phyloP scores from a whole-genome alignment of 2,113 vertebrate genomes.

The Vanacampus margaritifer region DNA sequence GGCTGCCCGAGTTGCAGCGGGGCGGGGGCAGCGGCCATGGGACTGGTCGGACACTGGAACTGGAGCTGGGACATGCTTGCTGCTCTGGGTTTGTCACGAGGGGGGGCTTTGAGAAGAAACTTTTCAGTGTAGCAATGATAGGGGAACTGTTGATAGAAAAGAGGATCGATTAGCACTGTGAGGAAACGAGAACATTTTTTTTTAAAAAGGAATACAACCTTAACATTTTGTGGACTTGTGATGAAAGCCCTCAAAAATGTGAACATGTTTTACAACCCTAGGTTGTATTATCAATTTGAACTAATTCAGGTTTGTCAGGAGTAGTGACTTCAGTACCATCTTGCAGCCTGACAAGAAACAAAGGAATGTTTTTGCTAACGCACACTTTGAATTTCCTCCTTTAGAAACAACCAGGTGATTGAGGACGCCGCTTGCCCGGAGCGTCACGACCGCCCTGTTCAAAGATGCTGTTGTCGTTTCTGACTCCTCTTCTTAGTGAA shows the following conservation, averaged over 20 bases:
- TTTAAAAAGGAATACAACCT: neutral
- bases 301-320: too few relatives aligned
- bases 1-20: conserved; percentile 68
- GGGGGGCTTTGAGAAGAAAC: conserved; percentile 12
- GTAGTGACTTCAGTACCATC: too few relatives aligned
- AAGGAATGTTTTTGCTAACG: too few relatives aligned
- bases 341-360: too few relatives aligned
- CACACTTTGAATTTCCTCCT: too few relatives aligned
- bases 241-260: neutral
- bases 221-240: neutral
- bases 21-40: conserved; percentile 75
- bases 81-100: neutral
- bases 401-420: too few relatives aligned
- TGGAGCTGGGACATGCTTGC: conserved; percentile 90
- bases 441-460: too few relatives aligned
- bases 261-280: neutral
- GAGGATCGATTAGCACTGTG: neutral
- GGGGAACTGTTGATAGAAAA: conserved; percentile 25
- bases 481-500: too few relatives aligned
- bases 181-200: too few relatives aligned
- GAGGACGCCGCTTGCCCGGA: too few relatives aligned
- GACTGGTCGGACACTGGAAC: conserved; percentile 82
- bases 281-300: too few relatives aligned
- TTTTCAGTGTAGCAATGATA: conserved; percentile 36
- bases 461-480: too few relatives aligned